Base-by-base conservation (phyloP, 2,797 vertebrate species). In the Eurystomus glaucurus region DNA sequence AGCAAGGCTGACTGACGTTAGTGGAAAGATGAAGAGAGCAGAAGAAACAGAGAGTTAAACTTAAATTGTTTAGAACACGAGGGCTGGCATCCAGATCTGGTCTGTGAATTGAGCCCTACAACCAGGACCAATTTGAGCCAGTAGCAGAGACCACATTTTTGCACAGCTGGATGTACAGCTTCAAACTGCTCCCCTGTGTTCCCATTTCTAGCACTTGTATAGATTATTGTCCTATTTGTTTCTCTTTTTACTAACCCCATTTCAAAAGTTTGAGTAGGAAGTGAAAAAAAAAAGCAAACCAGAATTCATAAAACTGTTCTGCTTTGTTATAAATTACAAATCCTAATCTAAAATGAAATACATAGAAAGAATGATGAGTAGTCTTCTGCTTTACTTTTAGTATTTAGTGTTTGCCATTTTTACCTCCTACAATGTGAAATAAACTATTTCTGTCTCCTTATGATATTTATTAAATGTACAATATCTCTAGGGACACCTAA, bases 231-330 rank as follows among this genome's bases (percentile, higher is more conserved):
- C 37, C 4, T 51, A 39, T 83, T 82, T 91, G 14, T 85, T 89
- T 78, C 45, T 51, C n/a, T 88, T 94, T 96, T 84, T 74, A 82
- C 66, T 88, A 62, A 75, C n/a, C 3, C 7, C 25, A 72, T 79
- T 94, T 94, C 61, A 82, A 64, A 88, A 78, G 68, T 79, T 82
- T 33, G 41, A 94, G 68, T 90, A 81, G 79, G n/a, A 35, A 78
- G n/a, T 88, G 74, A 90, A 97, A 95, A 21, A 91, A 88, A 94
- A 62, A 39, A 37, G 35, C 37, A 37, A 58, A 64, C 8, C 19
- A 82, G 64, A 74, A 88, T 68, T 82, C 68, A 62, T 95, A 92
- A 95, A 90, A 91, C 14, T 81, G 88, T 84, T 75, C 29, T 75
- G 61, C 81, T 93, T 69, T 85, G 45, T 75, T 72, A 45, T 66